These are phyloP conservation scores for Habrosyne pyritoides DNA, from an alignment of 2,888 invertebrate genomes.

Conservation along the genomic window DNA sequence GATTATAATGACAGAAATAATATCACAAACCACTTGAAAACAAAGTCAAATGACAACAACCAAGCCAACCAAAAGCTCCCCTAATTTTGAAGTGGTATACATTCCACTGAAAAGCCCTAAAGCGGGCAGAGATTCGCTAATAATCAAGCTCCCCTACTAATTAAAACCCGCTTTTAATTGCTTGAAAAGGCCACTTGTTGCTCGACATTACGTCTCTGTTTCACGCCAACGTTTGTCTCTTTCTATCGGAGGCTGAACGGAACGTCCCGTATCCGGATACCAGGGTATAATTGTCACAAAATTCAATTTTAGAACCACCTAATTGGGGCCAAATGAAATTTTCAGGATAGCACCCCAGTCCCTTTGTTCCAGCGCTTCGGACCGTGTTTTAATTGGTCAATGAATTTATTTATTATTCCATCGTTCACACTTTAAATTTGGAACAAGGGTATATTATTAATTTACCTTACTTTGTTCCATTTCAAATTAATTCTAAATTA, in stretches of 20 bases:
- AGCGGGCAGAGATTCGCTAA: constrained; percentile 74
- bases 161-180: constrained; percentile 82
- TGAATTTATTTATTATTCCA: constrained; percentile 62
- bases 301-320: constrained; percentile 76
- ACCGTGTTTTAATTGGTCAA: constrained; percentile 68
- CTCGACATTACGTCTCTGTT: constrained; percentile 46
- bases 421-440: constrained; percentile 8
- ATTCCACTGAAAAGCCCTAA: constrained; percentile 70
- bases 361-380: constrained; percentile 68
- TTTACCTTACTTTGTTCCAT: constrained; percentile 15
- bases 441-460: constrained; percentile 10
- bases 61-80: constrained; percentile 40
- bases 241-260: constrained; percentile 59
- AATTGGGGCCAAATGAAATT: constrained; percentile 79
- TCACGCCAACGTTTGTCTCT: constrained; percentile 39
- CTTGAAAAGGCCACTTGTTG: constrained; percentile 80
- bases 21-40: constrained; percentile 1
- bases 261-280: constrained; percentile 80
- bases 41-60: constrained; percentile 17
- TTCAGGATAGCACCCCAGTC: constrained; percentile 59
- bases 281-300: constrained; percentile 73
- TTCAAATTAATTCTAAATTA: constrained; percentile 44
- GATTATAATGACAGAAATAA: background rate
- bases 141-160: constrained; percentile 80
- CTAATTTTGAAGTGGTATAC: constrained; percentile 64